Conservation (phyloP, 1,140 invertebrate species). For the Phymorhynchus buccinoides region DNA sequence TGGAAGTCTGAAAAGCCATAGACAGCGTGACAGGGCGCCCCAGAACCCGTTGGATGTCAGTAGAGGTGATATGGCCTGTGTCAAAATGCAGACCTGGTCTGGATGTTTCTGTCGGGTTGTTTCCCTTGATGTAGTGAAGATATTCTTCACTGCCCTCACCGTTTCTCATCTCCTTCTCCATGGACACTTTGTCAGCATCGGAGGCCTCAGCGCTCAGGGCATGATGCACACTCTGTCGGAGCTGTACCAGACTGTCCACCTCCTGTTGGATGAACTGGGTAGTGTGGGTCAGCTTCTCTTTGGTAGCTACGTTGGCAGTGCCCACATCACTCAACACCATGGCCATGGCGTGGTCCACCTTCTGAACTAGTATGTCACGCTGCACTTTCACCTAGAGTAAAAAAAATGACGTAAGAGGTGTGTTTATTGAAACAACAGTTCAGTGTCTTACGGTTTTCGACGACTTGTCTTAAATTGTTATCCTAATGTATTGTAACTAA, state of each 20-base stretch:
- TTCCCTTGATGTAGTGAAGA: background rate
- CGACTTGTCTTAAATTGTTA: too few species aligned
- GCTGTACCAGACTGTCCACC: conserved; percentile 17
- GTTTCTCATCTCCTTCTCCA: conserved; percentile 25
- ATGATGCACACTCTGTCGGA: background rate
- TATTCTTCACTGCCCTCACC: conserved; percentile 12
- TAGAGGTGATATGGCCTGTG: background rate
- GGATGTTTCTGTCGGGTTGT: background rate
- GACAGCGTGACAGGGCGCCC: conserved; percentile 25
- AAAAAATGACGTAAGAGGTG: too few species aligned
- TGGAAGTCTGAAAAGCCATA: background rate
- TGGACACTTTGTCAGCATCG: conserved; percentile 6
- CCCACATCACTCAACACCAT: background rate
- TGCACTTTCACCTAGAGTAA: conserved; percentile 20
- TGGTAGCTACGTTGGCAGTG: background rate
- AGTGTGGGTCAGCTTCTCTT: background rate
- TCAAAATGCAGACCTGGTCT: conserved; percentile 19
- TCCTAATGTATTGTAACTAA: too few species aligned
- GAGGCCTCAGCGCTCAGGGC: background rate
- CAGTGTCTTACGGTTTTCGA: too few species aligned
- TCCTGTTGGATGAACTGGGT: background rate
- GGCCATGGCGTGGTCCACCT: background rate
- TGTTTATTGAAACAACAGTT: too few species aligned
- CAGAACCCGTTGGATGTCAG: conserved; percentile 17
- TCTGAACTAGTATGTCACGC: conserved; percentile 14